Evolutionary conservation across 37 sponge, comb jelly and placozoan species (phyloP), one percentile per base, ranked within the genome.

Genomic region (Aplysina aerophoba): DNA sequence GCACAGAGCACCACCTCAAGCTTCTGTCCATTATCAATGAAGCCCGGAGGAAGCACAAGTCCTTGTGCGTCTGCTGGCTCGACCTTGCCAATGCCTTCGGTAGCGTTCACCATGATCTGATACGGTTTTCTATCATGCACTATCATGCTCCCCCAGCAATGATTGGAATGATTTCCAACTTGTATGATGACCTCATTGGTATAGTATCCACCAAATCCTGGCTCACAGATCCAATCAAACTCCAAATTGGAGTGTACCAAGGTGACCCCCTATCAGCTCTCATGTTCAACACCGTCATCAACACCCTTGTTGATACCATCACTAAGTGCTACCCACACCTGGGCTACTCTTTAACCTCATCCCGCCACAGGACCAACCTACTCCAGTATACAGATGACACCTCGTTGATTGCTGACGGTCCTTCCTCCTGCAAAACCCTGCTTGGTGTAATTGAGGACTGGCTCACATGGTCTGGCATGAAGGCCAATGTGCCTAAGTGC

Each of bases 321-420:
- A 36, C 73, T 37, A 24, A 55, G 16, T 15, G 4, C 30, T 11
- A 28, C 41, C 66, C 20, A 33, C 37, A 83, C 15, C 84, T 64
- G 25, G 71, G 55, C 19, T 83, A 83, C 71, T 50, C 69, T 27
- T 67, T 83, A 35, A 0, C 81, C 33, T 37, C 38, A 25, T 60
- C 65, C 28, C 0, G 22, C 17, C 73, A 22, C 15, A 34, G 4
- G 25, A 13, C 35, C 73, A 22, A 66, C 33, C 16, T 67, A 27
- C 84, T 83, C 6, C 84, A 83, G 33, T 83, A 83, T 40, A 71
- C 84, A 13, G 84, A 83, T 35, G 84, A 83, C 84, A 83, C 84
- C 54, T 83, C 63, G 65, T 44, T 82, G 27, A 63, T 82, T 12
- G 41, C 35, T 11, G 34, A 68, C 38, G 69, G 84, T 0, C 84